Conservation (phyloP, 2,888 invertebrate species). For the Hartigia nigra region DNA sequence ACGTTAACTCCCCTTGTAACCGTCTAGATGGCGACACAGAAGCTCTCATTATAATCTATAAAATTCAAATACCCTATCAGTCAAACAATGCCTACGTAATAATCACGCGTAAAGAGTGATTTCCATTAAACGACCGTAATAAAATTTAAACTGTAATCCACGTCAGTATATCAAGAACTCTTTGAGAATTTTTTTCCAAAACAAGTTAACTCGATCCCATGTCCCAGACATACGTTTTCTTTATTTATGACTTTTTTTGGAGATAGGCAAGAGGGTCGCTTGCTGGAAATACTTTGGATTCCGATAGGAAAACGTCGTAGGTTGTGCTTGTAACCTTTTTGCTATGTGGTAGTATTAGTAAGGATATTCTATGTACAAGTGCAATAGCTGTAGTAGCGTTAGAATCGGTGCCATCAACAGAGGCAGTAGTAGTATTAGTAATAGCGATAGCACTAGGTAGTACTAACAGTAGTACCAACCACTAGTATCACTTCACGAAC, state of each 20-base stretch:
- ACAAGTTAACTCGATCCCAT: background rate
- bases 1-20: background rate
- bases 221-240: background rate
- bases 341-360: background rate
- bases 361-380: background rate
- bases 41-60: background rate
- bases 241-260: background rate
- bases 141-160: background rate
- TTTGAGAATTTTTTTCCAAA: background rate
- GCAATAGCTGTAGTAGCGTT: too few relatives aligned
- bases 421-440: background rate
- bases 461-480: background rate
- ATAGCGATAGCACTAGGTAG: background rate
- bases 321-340: background rate
- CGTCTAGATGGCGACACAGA: background rate
- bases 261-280: background rate
- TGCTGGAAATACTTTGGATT: slow-evolving; percentile 5
- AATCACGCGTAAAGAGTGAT: background rate
- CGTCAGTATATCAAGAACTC: background rate
- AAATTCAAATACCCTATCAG: background rate
- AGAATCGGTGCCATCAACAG: background rate
- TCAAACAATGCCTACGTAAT: background rate
- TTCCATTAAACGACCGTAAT: background rate
- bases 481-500: background rate
- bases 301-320: slow-evolving; percentile 6